A percentile compares a stretch with the other conserved stretches of the same genome.
Evolutionary conservation across 2,888 invertebrate species (phyloP).

Genomic region (Entomobrya multifasciata): DNA sequence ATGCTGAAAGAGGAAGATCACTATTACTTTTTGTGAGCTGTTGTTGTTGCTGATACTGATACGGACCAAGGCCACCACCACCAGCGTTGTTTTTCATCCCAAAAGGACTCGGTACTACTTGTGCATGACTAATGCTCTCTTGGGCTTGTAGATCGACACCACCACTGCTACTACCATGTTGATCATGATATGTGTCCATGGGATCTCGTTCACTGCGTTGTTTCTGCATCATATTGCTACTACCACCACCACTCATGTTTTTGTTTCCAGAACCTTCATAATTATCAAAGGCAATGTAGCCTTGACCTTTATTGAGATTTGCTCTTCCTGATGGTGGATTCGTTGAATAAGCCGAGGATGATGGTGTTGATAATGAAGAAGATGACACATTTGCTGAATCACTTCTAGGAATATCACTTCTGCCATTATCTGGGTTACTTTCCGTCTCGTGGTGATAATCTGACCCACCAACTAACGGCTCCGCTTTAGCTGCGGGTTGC

Average conservation of each 20-base stretch:
- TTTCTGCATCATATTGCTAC: constrained; percentile 26
- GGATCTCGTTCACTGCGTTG: constrained; percentile 54
- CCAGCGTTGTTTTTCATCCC: constrained; percentile 35
- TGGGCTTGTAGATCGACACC: constrained; percentile 49
- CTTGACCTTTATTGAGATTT: constrained; percentile 64
- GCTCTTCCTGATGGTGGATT: constrained; percentile 70
- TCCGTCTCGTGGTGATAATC: constrained; percentile 17
- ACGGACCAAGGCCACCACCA: constrained; percentile 33
- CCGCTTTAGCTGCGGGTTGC: constrained; percentile 29
- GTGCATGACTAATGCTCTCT: constrained; percentile 55
- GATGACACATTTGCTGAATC: constrained; percentile 28
- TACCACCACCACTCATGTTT: constrained; percentile 17
- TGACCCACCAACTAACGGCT: constrained; percentile 44
- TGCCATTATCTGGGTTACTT: neutral
- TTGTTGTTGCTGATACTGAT: constrained; percentile 43
- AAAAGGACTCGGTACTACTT: constrained; percentile 56
- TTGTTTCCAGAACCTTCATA: constrained; percentile 18
- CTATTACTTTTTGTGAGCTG: constrained; percentile 27
- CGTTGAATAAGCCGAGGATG: neutral
- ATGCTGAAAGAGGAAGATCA: constrained; percentile 24
- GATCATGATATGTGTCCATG: constrained; percentile 39
- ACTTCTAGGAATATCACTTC: neutral
- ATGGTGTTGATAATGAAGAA: neutral
- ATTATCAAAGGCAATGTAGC: constrained; percentile 54
- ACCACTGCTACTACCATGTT: neutral